These are phyloP conservation scores for Leptarthrus brevirostris DNA, from an alignment of 2,888 invertebrate species.

Conservation along the genomic window DNA sequence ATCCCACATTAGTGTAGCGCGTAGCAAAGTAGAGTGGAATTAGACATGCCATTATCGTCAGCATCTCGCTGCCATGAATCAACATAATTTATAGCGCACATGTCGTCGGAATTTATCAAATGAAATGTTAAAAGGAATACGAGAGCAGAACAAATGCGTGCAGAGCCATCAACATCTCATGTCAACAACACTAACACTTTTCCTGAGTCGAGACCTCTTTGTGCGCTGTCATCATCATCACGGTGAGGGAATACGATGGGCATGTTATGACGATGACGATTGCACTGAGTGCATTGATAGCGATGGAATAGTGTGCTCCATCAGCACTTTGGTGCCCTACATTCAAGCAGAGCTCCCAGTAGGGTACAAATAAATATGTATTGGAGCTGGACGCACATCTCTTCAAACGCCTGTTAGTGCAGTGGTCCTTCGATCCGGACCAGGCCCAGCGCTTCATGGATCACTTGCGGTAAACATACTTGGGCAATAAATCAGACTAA, in stretches of 20 bases:
- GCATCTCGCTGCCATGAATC: slow-evolving; percentile 54
- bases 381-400: not conserved
- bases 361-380: not conserved
- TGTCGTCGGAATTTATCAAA: slow-evolving; percentile 56
- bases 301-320: slow-evolving; percentile 2
- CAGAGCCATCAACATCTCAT: slow-evolving; percentile 48
- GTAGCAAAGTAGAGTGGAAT: slow-evolving; percentile 49
- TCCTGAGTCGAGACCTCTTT: not conserved
- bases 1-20: slow-evolving; percentile 43
- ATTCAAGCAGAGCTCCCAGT: slow-evolving; percentile 12
- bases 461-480: slow-evolving; percentile 50
- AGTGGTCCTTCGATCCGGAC: not conserved
- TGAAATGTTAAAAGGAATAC: slow-evolving; percentile 51
- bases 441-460: slow-evolving; percentile 27
- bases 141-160: slow-evolving; percentile 47
- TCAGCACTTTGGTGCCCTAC: slow-evolving; percentile 25
- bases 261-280: not conserved
- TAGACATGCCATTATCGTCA: slow-evolving; percentile 55
- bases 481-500: slow-evolving; percentile 52
- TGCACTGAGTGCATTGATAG: slow-evolving; percentile 1
- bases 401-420: not conserved
- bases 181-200: slow-evolving; percentile 39
- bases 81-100: slow-evolving; percentile 55
- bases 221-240: not conserved
- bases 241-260: slow-evolving; percentile 11